Evolutionary conservation across 1,140 invertebrate species (phyloP), one percentile per base, ranked within the genome.

Genomic region (Pseudomyrmex pallidus): DNA sequence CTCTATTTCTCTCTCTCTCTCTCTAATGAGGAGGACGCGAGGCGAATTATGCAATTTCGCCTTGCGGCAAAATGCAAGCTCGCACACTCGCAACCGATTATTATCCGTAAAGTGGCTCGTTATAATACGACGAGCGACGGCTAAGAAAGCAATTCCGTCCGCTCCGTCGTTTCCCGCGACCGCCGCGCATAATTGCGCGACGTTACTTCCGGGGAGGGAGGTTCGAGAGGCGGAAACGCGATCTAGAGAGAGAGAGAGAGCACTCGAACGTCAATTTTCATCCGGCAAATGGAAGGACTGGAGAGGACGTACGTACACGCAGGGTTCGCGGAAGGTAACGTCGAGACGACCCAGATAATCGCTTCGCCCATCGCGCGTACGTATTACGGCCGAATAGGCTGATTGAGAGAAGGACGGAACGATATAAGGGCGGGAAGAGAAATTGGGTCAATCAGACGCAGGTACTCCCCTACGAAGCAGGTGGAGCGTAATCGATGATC

Each of bases 361-460:
- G 20, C 63, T 77, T 77, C 67, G 62, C 35, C 52, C 46, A 68
- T 78, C 13, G n/a, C 13, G n/a, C 15, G 62, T 44, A 46, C 15
- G 15, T 56, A 20, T 22, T 0, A 35, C 9, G 22, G 63, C 17
- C 12, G 48, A 1, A 46, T 57, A 25, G 76, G 1, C 17, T 3
- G 7, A 70, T 22, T 10, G 25, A 57, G 50, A 22, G 50, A 15
- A 35, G 50, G 5, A 77, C 3, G 1, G 35, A 59, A 59, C 17
- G n/a, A 13, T 35, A 13, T 70, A 54, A 17, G 35, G n/a, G 4
- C 4, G n/a, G 54, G 61, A 59, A n/a, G 54, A 59, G 76, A 72
- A 72, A 80, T 72, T 80, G 59, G 66, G 76, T 61, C 54, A 50
- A 72, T 72, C 44, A 72, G n/a, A 7, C n/a, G 8, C 17, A 64